These are phyloP conservation scores for Ormia ochracea DNA, from an alignment of 2,888 invertebrate genomes.

Conservation along the genomic window DNA sequence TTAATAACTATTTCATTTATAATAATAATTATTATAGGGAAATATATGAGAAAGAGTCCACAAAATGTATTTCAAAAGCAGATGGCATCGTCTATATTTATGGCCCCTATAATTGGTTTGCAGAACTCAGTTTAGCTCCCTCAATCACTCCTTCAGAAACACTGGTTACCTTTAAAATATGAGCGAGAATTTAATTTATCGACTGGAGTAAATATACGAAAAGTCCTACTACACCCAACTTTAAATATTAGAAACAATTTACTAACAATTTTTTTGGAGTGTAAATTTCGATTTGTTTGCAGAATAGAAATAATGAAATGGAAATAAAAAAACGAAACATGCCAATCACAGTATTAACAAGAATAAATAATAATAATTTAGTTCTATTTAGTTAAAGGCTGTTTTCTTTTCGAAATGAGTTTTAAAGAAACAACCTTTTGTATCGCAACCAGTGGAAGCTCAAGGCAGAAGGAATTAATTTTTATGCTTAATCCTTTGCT, in stretches of 20 bases:
- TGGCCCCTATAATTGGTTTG: no score
- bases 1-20: no score
- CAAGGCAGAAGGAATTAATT: conserved; percentile 15
- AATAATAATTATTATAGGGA: no score
- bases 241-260: conserved; percentile 40
- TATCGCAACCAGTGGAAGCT: conserved; percentile 37
- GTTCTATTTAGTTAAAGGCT: not conserved
- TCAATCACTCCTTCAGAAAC: no score
- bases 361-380: conserved; percentile 17
- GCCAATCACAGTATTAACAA: not conserved
- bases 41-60: no score
- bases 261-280: not conserved
- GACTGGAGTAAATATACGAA: no score
- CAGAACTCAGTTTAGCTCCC: no score
- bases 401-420: not conserved
- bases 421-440: conserved; percentile 28
- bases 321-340: not conserved
- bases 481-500: not conserved
- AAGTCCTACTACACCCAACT: not conserved
- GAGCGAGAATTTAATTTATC: no score
- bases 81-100: no score
- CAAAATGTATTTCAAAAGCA: no score
- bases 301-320: not conserved
- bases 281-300: not conserved
- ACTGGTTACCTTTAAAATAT: no score